These are phyloP conservation scores for Podargus strigoides DNA, from an alignment of 2,797 vertebrate genomes.

Conservation along the genomic window DNA sequence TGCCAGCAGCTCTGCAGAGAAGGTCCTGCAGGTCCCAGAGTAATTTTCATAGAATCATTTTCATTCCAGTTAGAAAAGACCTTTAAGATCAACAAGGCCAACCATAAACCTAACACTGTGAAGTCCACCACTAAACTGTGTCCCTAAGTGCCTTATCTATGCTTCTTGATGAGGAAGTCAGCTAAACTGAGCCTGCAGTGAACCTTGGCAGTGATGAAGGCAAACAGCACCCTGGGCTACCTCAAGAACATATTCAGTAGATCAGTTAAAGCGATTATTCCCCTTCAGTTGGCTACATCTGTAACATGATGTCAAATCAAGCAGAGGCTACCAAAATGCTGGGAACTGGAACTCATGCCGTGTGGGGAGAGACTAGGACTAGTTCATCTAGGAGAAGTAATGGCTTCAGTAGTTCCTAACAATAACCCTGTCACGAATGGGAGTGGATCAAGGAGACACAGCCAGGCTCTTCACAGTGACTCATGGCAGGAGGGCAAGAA, in stretches of 20 bases:
- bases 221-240: background rate
- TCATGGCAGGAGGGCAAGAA: background rate
- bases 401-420: background rate
- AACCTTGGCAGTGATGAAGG: background rate
- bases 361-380: background rate
- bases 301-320: background rate
- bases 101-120: background rate
- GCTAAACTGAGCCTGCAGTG: background rate
- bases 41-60: background rate
- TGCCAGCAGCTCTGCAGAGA: background rate
- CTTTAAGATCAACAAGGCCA: background rate
- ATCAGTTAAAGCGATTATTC: background rate
- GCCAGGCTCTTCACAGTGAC: background rate
- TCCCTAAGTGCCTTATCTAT: background rate
- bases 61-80: background rate
- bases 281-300: background rate
- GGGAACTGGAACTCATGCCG: background rate
- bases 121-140: background rate
- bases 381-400: background rate
- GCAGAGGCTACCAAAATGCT: rapidly evolving
- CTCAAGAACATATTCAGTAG: background rate
- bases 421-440: background rate
- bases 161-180: background rate
- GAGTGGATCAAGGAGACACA: background rate
- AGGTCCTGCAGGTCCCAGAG: background rate